phyloP scores from a whole-genome alignment of 1,140 invertebrate species.

The Magallana ariakensis region DNA sequence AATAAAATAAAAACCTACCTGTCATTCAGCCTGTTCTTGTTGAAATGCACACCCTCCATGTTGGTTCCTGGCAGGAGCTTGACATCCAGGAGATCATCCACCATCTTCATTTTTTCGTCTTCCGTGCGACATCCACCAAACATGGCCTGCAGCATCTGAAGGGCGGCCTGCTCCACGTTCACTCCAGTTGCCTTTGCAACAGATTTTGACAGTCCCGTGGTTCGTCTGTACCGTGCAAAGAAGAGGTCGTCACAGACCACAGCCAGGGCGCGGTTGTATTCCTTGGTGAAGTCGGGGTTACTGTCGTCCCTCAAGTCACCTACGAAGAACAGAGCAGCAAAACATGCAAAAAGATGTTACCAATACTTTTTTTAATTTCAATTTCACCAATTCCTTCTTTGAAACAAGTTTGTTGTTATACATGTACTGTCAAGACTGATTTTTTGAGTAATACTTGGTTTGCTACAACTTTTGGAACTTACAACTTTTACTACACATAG shows the following conservation, averaged over 20 bases:
- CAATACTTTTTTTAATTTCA: too few species aligned
- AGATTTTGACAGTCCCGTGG: constrained; percentile 53
- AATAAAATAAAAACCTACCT: background rate
- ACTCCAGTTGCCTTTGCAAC: constrained; percentile 49
- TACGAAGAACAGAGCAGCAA: constrained; percentile 45
- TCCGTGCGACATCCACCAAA: constrained; percentile 74
- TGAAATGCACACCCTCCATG: constrained; percentile 73
- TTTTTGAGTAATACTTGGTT: too few species aligned
- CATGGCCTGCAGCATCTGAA: constrained; percentile 70
- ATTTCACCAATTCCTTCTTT: too few species aligned
- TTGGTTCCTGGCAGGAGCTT: constrained; percentile 72
- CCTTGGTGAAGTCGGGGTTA: constrained; percentile 72
- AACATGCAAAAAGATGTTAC: background rate
- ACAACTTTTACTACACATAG: too few species aligned
- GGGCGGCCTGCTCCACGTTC: constrained; percentile 63
- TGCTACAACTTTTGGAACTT: too few species aligned
- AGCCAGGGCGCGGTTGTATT: constrained; percentile 76
- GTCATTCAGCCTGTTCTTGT: constrained; percentile 63
- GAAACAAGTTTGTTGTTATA: too few species aligned
- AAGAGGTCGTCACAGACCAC: constrained; percentile 77
- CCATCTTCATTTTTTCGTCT: constrained; percentile 71
- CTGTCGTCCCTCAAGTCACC: constrained; percentile 76
- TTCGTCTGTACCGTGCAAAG: constrained; percentile 72
- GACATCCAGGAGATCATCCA: constrained; percentile 75
- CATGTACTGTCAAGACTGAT: too few species aligned